Percentiles rank a stretch among this genome's conserved stretches.
Evolutionary conservation across 1,140 invertebrate genomes (phyloP).

Genomic region (Trichomalopsis sarcophagae): DNA sequence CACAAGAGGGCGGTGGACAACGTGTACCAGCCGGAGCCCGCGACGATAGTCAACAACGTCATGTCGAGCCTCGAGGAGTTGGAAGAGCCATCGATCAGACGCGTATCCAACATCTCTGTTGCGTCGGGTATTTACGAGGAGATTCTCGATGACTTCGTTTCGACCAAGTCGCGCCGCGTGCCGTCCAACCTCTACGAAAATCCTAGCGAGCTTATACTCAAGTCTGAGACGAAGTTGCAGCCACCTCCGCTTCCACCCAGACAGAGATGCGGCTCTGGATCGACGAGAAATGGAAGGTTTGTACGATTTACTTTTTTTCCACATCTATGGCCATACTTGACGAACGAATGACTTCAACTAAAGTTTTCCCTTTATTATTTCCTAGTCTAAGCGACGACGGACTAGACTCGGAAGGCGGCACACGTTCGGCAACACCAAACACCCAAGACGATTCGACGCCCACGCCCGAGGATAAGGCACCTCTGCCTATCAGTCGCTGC

Average conservation of each 20-base stretch:
- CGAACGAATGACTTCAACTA: not conserved
- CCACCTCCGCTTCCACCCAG: constrained; percentile 72
- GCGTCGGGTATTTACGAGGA: constrained; percentile 77
- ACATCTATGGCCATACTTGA: not conserved
- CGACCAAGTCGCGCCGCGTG: constrained; percentile 47
- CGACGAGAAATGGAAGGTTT: constrained; percentile 64
- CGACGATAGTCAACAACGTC: constrained; percentile 42
- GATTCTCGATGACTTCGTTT: constrained; percentile 66
- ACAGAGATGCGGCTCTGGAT: constrained; percentile 60
- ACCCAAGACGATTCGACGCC: constrained; percentile 60
- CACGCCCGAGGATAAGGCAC: constrained; percentile 58
- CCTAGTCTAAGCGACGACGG: constrained; percentile 63
- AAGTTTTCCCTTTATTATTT: not conserved
- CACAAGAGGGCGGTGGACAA: constrained; percentile 61
- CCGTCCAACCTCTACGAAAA: constrained; percentile 64
- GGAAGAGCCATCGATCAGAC: constrained; percentile 61
- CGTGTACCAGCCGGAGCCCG: constrained; percentile 63
- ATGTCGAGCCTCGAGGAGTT: constrained; percentile 58
- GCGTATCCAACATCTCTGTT: constrained; percentile 73
- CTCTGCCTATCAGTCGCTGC: constrained; percentile 33
- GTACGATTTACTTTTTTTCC: constrained; percentile 1
- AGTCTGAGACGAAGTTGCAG: constrained; percentile 52
- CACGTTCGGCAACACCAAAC: constrained; percentile 61
- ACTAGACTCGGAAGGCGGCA: constrained; percentile 62
- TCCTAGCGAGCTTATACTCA: constrained; percentile 61